Percentiles rank a stretch among this genome's conserved stretches.
phyloP scores from a whole-genome alignment of 2,888 invertebrate species.

The Campoplex capitator region DNA sequence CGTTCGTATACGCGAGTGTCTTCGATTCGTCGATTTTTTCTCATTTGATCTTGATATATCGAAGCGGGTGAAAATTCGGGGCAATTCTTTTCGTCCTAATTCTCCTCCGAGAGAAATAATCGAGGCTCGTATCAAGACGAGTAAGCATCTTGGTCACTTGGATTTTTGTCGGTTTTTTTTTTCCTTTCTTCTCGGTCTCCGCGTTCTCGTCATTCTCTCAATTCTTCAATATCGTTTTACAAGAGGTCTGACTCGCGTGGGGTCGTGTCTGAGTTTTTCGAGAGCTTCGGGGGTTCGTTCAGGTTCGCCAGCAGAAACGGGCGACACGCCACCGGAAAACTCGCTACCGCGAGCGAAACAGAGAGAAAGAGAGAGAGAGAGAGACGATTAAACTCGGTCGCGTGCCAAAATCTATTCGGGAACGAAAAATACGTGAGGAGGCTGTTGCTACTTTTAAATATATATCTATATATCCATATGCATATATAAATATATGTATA shows the following conservation, averaged over 20 bases:
- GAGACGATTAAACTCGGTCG: constrained; percentile 53
- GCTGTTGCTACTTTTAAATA: constrained; percentile 56
- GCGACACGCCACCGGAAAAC: constrained; percentile 54
- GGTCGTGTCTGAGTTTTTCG: constrained; percentile 49
- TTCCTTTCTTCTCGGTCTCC: constrained; percentile 37
- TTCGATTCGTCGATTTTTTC: not conserved
- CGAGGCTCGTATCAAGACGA: not conserved
- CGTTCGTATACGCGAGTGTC: not conserved
- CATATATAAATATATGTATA: constrained; percentile 23
- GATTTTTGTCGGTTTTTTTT: constrained; percentile 32
- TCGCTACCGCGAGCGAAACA: constrained; percentile 18
- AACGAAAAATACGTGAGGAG: constrained; percentile 61
- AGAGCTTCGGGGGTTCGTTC: constrained; percentile 59
- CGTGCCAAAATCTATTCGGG: constrained; percentile 68
- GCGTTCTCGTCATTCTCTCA: constrained; percentile 60
- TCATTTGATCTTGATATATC: not conserved
- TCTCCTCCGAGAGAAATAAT: not conserved
- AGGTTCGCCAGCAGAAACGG: constrained; percentile 60
- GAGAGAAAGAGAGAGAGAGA: constrained; percentile 32
- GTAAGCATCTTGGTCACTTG: constrained; percentile 7
- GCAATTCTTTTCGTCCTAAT: not conserved
- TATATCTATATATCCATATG: constrained; percentile 27
- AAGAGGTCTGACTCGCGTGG: constrained; percentile 58
- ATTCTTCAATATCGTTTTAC: constrained; percentile 61
- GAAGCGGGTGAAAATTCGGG: not conserved